phyloP scores from a whole-genome alignment of 1,140 invertebrate species.

The Atta cephalotes region DNA sequence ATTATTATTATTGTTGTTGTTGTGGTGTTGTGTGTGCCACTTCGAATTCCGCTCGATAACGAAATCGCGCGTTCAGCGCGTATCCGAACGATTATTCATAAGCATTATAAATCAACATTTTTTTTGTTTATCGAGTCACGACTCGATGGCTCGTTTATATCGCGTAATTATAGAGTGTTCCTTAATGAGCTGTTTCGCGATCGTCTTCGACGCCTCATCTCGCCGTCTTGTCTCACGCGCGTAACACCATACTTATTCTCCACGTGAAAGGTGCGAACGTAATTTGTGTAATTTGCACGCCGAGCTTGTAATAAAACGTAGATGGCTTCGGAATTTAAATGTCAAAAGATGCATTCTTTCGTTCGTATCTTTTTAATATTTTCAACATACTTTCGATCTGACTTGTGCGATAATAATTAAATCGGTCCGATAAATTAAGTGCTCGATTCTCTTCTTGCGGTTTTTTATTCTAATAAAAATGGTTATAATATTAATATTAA shows the following conservation, averaged over 20 bases:
- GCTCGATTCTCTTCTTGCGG: not conserved
- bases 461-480: not conserved
- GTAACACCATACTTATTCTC: slow-evolving; percentile 50
- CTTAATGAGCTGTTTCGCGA: slow-evolving; percentile 59
- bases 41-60: slow-evolving; percentile 48
- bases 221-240: slow-evolving; percentile 44
- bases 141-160: slow-evolving; percentile 40
- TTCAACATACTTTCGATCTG: not conserved
- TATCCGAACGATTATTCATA: slow-evolving; percentile 28
- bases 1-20: slow-evolving; percentile 59
- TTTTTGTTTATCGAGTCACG: slow-evolving; percentile 20
- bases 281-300: slow-evolving; percentile 54
- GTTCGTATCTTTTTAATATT: not conserved
- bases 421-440: not conserved
- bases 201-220: slow-evolving; percentile 30
- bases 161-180: slow-evolving; percentile 49
- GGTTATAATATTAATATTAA: not conserved
- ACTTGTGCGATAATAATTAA: not conserved
- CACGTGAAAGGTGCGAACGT: slow-evolving; percentile 46
- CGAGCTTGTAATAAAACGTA: slow-evolving; percentile 22
- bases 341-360: not conserved
- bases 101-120: slow-evolving; percentile 45
- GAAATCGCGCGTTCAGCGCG: slow-evolving; percentile 41
- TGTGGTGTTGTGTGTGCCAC: slow-evolving; percentile 3
- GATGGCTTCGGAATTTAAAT: slow-evolving; percentile 26